These are phyloP conservation scores for Clinocottus analis DNA, from an alignment of 2,113 vertebrate species.

Conservation along the genomic window DNA sequence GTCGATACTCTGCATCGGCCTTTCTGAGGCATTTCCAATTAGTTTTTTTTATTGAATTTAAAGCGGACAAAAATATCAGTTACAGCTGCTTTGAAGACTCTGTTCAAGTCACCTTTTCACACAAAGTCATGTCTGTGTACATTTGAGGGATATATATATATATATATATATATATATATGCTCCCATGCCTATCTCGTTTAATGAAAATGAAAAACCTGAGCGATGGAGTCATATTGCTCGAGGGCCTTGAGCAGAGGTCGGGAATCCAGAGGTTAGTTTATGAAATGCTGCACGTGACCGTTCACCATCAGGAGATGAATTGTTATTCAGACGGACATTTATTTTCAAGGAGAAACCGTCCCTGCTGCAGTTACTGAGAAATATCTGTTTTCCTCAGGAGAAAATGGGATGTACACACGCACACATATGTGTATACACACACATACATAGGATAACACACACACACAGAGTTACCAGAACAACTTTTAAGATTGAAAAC, in stretches of 20 bases:
- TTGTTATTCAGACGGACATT: background rate
- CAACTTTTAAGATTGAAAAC: background rate
- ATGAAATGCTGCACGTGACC: background rate
- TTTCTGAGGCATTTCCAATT: background rate
- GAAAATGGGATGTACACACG: background rate
- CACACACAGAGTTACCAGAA: no score
- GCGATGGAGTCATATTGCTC: slow-evolving; percentile 16
- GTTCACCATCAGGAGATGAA: background rate
- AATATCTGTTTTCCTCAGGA: background rate
- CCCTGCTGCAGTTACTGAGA: background rate
- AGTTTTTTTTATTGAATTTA: background rate
- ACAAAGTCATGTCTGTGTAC: background rate
- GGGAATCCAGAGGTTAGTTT: background rate
- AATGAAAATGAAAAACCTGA: slow-evolving; percentile 29
- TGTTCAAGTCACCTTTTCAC: background rate
- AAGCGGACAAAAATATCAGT: background rate
- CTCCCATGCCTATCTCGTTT: background rate
- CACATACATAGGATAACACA: no score
- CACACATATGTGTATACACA: no score
- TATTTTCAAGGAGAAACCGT: background rate
- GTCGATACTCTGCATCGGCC: no score
- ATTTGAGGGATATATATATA: background rate
- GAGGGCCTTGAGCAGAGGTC: background rate
- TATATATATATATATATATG: no score
- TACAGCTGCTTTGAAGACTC: background rate